Evolutionary conservation across 92 coral and sea anemone genomes (phyloP).

Genomic region (Phymanthus crucifer): DNA sequence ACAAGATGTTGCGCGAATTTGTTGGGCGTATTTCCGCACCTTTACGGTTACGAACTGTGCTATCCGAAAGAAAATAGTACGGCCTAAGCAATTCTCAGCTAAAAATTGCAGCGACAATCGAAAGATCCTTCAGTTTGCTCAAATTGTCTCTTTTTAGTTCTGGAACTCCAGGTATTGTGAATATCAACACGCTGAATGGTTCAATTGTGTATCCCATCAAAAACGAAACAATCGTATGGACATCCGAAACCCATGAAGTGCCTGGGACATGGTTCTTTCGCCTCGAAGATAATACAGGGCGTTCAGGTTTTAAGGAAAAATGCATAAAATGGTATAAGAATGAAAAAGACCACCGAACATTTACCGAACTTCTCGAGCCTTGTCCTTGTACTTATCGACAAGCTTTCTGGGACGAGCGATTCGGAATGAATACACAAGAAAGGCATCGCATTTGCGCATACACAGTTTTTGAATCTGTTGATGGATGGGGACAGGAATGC

Average conservation of each 20-base stretch:
- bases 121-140: neutral
- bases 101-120: too few species aligned
- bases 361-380: constrained; percentile 27
- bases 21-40: too few species aligned
- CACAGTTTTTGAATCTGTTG: constrained; percentile 17
- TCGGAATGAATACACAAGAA: neutral
- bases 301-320: neutral
- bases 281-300: constrained; percentile 30
- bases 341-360: constrained; percentile 23
- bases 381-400: constrained; percentile 43
- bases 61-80: too few species aligned
- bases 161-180: constrained; percentile 21
- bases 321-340: constrained; percentile 36
- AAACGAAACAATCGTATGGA: neutral
- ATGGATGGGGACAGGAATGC: constrained; percentile 35
- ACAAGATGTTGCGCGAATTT: too few species aligned
- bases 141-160: constrained; percentile 11
- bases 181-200: constrained; percentile 24
- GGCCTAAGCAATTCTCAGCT: too few species aligned
- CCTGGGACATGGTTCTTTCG: constrained; percentile 46
- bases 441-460: constrained; percentile 9
- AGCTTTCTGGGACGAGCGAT: constrained; percentile 34
- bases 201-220: neutral
- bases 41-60: too few species aligned
- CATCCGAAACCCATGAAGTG: neutral